Evolutionary conservation across 2,797 vertebrate genomes (phyloP).

Genomic region (Pantherophis vulpinus): DNA sequence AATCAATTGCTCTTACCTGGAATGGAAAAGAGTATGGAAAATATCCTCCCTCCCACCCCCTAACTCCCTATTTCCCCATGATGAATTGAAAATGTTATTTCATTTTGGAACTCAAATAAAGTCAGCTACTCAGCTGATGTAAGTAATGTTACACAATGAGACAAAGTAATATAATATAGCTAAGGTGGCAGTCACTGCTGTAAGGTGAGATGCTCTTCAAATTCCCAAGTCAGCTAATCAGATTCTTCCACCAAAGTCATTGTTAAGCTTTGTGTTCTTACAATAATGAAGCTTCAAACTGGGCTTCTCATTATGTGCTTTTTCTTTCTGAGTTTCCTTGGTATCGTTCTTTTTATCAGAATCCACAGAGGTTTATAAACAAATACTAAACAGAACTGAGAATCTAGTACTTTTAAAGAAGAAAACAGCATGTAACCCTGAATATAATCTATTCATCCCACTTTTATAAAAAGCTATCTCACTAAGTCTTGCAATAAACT

Average conservation of each 20-base stretch:
- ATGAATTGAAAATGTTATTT: not conserved
- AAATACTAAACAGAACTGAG: not conserved
- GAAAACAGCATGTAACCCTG: not conserved
- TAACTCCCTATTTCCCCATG: not conserved
- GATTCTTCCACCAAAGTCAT: not conserved
- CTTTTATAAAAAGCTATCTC: not conserved
- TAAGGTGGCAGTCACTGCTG: not conserved
- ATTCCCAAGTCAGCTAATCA: not conserved
- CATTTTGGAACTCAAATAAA: not conserved
- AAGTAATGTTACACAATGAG: not conserved
- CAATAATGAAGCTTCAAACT: not conserved
- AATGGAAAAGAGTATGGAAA: too few relatives aligned
- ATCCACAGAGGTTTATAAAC: not conserved
- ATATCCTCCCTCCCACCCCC: not conserved
- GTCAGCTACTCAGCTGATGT: not conserved
- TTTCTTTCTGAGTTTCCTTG: constrained; percentile 8
- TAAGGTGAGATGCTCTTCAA: not conserved
- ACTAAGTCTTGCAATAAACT: constrained; percentile 11
- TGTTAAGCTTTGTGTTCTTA: not conserved
- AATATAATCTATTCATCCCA: not conserved
- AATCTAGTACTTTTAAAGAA: not conserved
- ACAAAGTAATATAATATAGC: not conserved
- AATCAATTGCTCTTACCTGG: not conserved
- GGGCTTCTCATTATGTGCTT: constrained; percentile 3
- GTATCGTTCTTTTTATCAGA: constrained; percentile 18